Evolutionary conservation across 1,140 invertebrate genomes (phyloP), one percentile per base, ranked within the genome.

Genomic region (Mercenaria mercenaria): DNA sequence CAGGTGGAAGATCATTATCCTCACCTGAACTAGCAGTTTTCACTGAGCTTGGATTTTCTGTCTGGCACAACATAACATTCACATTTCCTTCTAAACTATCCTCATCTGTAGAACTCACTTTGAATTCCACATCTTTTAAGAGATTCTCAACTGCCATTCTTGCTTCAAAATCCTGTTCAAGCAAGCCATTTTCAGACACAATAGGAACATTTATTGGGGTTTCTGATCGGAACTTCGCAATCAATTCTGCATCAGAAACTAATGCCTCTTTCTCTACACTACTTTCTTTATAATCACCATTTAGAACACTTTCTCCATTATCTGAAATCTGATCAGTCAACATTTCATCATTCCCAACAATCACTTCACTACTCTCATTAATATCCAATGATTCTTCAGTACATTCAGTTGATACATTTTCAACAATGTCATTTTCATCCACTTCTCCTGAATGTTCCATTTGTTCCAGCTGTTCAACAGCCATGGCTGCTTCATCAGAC

Each of bases 91-190:
- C 80, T 39, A 82, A 64, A 79, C 52, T 79, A 76, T 87, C 85
- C 20, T 87, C 85, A 64, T 79, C 85, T 34, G 41, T 87, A 34
- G 37, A 47, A 87, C 47, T 87, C 11, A 87, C 64, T 59, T 87
- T 69, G 59, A 64, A 67, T 37, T 74, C 64, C 32, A 85, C 82
- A 87, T 87, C 74, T 50, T 87, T 87, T 37, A 87, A 34, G 10
- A 87, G 56, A 64, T 79, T 79, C 59, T 87, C 85, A 18, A 87
- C 85, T n/a, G 85, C 85, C 85, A 87, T 77, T 67, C 72, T 77
- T 26, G 85, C 85, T 79, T 87, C 85, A 87, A 87, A 87, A 34
- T 87, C 85, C 37, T 87, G 85, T 34, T 87, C 85, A 64, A 77
- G 37, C 20, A 87, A 39, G 11, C 85, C 85, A 77, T 87, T 87